A percentile compares a stretch with the other conserved stretches of the same genome.
These are phyloP conservation scores for Leuciscus waleckii DNA, from an alignment of 2,797 vertebrate genomes.

Conservation along the genomic window DNA sequence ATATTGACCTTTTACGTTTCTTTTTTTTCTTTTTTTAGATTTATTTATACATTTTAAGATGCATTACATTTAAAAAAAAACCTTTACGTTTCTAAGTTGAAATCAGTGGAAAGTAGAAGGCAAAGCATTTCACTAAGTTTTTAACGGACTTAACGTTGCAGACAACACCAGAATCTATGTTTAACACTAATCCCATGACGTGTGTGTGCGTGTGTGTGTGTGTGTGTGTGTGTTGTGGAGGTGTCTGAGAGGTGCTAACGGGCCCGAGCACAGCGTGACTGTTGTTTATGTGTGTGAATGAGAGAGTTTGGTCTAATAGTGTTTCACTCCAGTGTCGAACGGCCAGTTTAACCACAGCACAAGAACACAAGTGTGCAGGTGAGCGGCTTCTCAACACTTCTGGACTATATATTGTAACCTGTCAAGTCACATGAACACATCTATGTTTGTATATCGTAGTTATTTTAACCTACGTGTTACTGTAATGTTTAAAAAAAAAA, in stretches of 20 bases:
- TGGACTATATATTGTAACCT: no score
- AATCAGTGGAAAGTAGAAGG: background rate
- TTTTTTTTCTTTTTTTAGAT: no score
- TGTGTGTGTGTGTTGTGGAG: background rate
- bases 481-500: background rate
- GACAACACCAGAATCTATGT: background rate
- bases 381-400: background rate
- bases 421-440: background rate
- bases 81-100: no score
- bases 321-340: conserved; percentile 48
- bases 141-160: background rate
- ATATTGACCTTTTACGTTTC: no score
- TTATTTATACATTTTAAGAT: no score
- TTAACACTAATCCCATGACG: conserved; percentile 1
- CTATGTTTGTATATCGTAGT: background rate
- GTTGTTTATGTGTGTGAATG: conserved; percentile 46
- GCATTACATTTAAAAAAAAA: no score
- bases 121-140: background rate
- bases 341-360: conserved; percentile 21
- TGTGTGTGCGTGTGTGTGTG: conserved; percentile 15
- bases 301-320: conserved; percentile 28
- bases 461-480: background rate
- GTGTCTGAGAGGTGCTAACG: background rate
- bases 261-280: conserved; percentile 6
- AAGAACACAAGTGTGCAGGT: conserved; percentile 48